phyloP scores from a whole-genome alignment of 2,113 vertebrate genomes.

The Calonectris borealis region DNA sequence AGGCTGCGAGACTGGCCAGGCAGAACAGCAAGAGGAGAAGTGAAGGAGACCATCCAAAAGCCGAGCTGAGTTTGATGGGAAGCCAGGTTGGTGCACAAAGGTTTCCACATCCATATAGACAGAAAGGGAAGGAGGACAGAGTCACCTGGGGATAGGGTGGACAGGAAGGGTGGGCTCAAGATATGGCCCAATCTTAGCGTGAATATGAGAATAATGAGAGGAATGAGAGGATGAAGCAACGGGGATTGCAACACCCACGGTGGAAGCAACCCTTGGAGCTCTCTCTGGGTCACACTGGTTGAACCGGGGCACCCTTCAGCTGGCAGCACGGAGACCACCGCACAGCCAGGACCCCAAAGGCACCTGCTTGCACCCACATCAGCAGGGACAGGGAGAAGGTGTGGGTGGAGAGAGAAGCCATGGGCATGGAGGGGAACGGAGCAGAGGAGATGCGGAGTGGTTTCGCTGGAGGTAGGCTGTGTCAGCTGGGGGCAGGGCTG shows the following conservation, averaged over 20 bases:
- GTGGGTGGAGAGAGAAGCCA: not conserved
- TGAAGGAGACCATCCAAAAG: not conserved
- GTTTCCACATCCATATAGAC: not conserved
- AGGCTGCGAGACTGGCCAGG: not conserved
- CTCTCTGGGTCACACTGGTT: not conserved
- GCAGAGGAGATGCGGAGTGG: not conserved
- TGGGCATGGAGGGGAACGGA: accelerated
- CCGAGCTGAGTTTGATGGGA: not conserved
- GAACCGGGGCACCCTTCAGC: not conserved
- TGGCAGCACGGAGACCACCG: not conserved
- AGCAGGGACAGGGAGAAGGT: not conserved
- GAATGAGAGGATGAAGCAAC: constrained; percentile 8
- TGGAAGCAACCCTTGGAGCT: not conserved
- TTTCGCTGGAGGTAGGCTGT: not conserved
- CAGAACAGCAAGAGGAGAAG: not conserved
- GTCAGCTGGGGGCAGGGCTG: not conserved
- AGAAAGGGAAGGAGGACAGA: not conserved
- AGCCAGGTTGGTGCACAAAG: not conserved
- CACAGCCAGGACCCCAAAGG: not conserved
- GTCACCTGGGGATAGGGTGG: not conserved
- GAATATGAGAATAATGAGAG: constrained; percentile 2
- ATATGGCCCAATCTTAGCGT: not conserved
- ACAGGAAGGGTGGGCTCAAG: not conserved
- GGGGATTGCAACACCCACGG: not conserved
- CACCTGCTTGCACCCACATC: not conserved